Evolutionary conservation across 2,113 vertebrate species (phyloP), one percentile per base, ranked within the genome.

Genomic region (Sphaerodactylus townsendi): DNA sequence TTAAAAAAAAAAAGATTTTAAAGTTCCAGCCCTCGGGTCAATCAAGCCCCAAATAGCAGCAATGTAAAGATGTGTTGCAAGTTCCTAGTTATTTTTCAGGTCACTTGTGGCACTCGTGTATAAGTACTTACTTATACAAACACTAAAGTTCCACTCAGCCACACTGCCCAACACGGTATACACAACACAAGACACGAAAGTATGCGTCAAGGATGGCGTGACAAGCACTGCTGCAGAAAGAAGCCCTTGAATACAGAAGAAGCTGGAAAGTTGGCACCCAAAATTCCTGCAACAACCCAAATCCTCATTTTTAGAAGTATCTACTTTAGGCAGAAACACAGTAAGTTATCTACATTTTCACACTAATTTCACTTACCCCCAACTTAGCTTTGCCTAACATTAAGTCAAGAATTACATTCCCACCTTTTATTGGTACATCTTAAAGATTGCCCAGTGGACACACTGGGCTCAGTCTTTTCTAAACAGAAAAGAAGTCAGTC

Each of bases 271-370:
- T 0, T 77, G n/a, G n/a, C 78, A 88, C 84, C 88, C 83, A 85
- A 93, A 93, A 94, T 91, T 72, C 66, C 56, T 72, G 41, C 64
- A 17, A 85, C 28, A 95, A 96, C 78, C 94, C 94, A 94, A 93
- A 73, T 65, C 56, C 91, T 93, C 87, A 84, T 86, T 91, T 87
- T 83, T 56, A 90, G 66, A 86, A 85, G 92, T 81, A 85, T 19
- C 92, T 90, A 53, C 79, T 91, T 91, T 78, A 88, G 90, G 86
- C 23, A 92, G 33, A 1, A 59, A 65, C 1, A 30, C 1, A 23
- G 81, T 86, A 90, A 50, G 59, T 81, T 88, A 91, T 56, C 88
- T 72, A 85, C 69, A 90, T 70, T 80, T 21, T 73, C 86, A 87
- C 72, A 88, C 83, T 59, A 89, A 82, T 77, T 91, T 86, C 85